A percentile compares a stretch with the other conserved stretches of the same genome.
Conservation (phyloP, 2,113 vertebrate genomes). For the Phylloscopus trochiloides region DNA sequence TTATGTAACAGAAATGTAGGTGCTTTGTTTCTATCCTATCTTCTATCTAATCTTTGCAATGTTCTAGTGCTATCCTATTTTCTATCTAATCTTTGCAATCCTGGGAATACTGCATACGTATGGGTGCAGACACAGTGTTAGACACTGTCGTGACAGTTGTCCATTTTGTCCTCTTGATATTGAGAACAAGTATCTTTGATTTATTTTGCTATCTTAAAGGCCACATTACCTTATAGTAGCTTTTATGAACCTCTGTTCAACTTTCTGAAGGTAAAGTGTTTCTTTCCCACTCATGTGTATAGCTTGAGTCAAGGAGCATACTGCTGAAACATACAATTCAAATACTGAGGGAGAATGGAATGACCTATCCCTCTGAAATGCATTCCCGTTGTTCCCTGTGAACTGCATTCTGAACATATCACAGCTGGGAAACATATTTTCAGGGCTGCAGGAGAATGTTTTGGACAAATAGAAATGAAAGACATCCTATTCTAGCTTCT, state of each 20-base stretch:
- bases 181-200: background rate
- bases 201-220: background rate
- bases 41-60: background rate
- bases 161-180: background rate
- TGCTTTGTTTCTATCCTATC: background rate
- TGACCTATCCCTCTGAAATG: conserved; percentile 34
- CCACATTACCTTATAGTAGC: background rate
- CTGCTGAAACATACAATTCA: background rate
- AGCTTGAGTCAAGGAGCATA: background rate
- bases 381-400: background rate
- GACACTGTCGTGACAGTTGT: rapidly evolving
- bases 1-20: background rate
- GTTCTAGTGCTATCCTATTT: background rate
- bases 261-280: background rate
- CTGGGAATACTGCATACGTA: background rate
- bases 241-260: background rate
- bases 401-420: conserved; percentile 34
- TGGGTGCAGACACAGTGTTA: background rate
- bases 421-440: background rate
- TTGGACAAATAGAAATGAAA: background rate
- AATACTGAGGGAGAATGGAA: background rate
- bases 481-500: background rate
- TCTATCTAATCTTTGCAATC: background rate
- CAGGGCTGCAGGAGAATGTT: background rate
- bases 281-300: background rate